A percentile compares a stretch with the other conserved stretches of the same genome.
Evolutionary conservation across 1,140 invertebrate genomes (phyloP).

Genomic region (Pogonognathellus flavescens): DNA sequence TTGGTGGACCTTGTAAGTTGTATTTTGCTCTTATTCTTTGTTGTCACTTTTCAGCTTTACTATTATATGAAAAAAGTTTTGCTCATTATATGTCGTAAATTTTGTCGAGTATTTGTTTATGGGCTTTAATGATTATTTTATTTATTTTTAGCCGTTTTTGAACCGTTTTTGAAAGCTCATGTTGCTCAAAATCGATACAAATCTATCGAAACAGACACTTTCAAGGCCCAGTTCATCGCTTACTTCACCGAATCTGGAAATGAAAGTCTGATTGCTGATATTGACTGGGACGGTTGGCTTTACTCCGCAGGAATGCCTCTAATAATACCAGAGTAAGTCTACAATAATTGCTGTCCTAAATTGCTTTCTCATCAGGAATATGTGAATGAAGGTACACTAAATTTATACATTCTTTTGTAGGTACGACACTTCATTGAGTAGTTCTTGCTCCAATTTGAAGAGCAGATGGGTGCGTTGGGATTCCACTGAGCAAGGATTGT

Average conservation of each 20-base stretch:
- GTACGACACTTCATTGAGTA: slow-evolving; percentile 79
- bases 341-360: slow-evolving; percentile 8
- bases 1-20: slow-evolving; percentile 82
- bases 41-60: no score
- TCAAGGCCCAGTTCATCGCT: slow-evolving; percentile 83
- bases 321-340: slow-evolving; percentile 82
- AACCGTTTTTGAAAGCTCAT: slow-evolving; percentile 87
- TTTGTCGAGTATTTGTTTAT: slow-evolving; percentile 29
- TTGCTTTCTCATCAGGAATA: slow-evolving; percentile 9
- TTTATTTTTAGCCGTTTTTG: slow-evolving; percentile 77
- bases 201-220: slow-evolving; percentile 86
- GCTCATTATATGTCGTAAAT: no score
- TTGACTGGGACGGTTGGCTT: slow-evolving; percentile 92
- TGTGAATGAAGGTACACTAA: neutral
- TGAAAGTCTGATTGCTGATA: slow-evolving; percentile 68
- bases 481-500: slow-evolving; percentile 53
- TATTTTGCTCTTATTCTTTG: no score
- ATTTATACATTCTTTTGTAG: slow-evolving; percentile 69
- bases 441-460: slow-evolving; percentile 76
- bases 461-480: slow-evolving; percentile 75
- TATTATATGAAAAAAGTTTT: no score
- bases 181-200: slow-evolving; percentile 85
- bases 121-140: neutral
- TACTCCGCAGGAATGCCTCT: slow-evolving; percentile 87
- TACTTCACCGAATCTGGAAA: slow-evolving; percentile 77